Conservation (phyloP, 2,113 vertebrate genomes). For the Colaptes auratus region DNA sequence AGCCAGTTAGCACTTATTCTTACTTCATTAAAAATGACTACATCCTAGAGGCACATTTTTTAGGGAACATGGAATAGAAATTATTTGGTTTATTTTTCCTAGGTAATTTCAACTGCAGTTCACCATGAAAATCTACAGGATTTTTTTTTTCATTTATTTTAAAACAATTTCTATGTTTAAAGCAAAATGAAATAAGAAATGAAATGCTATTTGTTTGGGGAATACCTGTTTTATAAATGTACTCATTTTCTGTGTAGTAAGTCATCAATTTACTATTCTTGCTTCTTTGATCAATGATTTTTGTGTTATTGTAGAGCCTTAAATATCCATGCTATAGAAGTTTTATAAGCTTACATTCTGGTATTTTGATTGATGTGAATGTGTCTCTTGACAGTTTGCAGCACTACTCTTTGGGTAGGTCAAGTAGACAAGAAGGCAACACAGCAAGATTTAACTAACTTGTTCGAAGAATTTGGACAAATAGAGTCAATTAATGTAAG, state of each 20-base stretch:
- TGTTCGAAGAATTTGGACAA: constrained; percentile 99
- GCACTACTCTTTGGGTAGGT: constrained; percentile 98
- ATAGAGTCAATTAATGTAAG: constrained; percentile 99
- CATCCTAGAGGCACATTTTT: neutral
- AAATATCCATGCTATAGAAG: neutral
- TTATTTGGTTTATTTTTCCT: neutral
- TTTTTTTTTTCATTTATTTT: neutral
- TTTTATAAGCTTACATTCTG: neutral
- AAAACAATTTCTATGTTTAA: neutral
- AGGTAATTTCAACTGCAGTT: neutral
- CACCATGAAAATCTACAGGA: neutral
- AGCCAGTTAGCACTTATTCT: neutral
- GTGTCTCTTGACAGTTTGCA: constrained; percentile 86
- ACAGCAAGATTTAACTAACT: constrained; percentile 96
- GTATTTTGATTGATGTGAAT: neutral
- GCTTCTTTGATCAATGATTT: neutral
- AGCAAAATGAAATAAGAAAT: neutral
- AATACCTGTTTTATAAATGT: neutral
- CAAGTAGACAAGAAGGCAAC: constrained; percentile 99
- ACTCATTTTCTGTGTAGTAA: neutral
- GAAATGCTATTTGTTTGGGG: neutral
- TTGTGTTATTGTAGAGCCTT: neutral
- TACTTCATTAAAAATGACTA: neutral
- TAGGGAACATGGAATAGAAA: neutral
- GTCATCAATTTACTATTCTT: neutral